Percentiles rank a stretch among this genome's conserved stretches.
These are phyloP conservation scores for Pocillopora meandrina DNA, from an alignment of 92 coral and sea anemone genomes.

Conservation along the genomic window DNA sequence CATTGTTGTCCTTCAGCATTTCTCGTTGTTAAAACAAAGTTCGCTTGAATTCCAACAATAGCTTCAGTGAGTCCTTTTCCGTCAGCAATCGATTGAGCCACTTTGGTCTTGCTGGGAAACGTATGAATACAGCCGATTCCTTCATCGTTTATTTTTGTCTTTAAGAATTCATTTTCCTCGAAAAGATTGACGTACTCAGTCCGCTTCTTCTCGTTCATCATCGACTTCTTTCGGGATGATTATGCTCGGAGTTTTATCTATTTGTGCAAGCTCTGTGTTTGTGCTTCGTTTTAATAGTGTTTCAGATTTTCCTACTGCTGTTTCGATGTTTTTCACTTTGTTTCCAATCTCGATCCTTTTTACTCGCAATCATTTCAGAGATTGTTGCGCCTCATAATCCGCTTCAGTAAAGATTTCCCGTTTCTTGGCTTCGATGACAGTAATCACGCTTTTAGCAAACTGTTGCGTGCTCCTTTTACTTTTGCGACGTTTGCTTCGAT, in stretches of 20 bases:
- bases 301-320: background rate
- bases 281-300: background rate
- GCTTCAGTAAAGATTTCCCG: background rate
- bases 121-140: background rate
- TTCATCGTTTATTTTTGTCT: background rate
- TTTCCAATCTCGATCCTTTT: background rate
- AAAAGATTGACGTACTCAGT: background rate
- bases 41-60: background rate
- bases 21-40: background rate
- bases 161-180: background rate
- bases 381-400: background rate
- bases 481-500: background rate
- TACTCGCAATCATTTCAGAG: background rate
- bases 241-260: background rate
- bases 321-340: background rate
- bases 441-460: no score
- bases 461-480: background rate
- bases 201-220: background rate
- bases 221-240: background rate
- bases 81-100: background rate
- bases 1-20: slow-evolving; percentile 9
- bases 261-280: background rate
- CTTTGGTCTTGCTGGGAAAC: background rate
- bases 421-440: background rate
- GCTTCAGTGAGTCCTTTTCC: background rate